A percentile compares a stretch with the other conserved stretches of the same genome.
These are phyloP conservation scores for Epistrophe eligans DNA, from an alignment of 2,888 invertebrate species.

Conservation along the genomic window DNA sequence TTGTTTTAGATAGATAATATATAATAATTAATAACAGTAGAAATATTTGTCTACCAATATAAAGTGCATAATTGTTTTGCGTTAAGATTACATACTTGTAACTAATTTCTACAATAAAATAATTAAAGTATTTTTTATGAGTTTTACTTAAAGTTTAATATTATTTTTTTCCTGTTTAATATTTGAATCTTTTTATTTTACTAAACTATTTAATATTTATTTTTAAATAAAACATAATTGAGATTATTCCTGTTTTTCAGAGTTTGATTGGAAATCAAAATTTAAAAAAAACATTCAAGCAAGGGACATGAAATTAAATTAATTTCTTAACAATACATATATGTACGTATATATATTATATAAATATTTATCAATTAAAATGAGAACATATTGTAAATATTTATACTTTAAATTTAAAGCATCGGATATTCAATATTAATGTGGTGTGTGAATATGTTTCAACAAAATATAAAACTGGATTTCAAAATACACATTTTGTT, in stretches of 20 bases:
- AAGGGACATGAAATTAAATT: not conserved
- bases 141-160: conserved; percentile 29
- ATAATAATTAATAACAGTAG: conserved; percentile 63
- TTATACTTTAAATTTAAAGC: conserved; percentile 57
- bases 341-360: not conserved
- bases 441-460: conserved; percentile 23
- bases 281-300: not conserved
- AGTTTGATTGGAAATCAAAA: not conserved
- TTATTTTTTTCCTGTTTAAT: conserved; percentile 22
- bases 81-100: conserved; percentile 56
- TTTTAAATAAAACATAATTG: conserved; percentile 49
- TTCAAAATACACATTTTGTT: not conserved
- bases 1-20: conserved; percentile 39
- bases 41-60: conserved; percentile 52
- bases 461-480: conserved; percentile 1
- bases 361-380: conserved; percentile 17
- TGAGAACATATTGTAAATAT: conserved; percentile 32
- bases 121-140: conserved; percentile 48
- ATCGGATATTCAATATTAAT: conserved; percentile 41
- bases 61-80: conserved; percentile 62
- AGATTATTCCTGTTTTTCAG: conserved; percentile 47
- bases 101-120: conserved; percentile 58
- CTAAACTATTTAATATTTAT: conserved; percentile 40
- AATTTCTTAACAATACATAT: not conserved
- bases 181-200: conserved; percentile 43